Base-by-base conservation (phyloP, 2,888 invertebrate genomes). In the Mythimna vitellina region DNA sequence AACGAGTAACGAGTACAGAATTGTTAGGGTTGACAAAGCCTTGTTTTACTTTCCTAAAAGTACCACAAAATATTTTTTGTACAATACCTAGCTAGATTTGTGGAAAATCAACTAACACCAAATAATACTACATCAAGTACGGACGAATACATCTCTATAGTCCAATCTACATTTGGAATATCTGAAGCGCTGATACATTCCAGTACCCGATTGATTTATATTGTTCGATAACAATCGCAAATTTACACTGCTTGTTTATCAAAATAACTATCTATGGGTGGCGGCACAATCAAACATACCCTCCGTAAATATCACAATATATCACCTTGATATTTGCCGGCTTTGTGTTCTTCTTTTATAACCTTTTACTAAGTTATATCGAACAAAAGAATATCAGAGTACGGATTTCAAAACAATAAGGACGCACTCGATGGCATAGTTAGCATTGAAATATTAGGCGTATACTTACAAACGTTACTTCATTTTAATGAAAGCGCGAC, bases 181-280 rank as follows among this genome's bases (percentile, higher is more conserved):
- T 72, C 78, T 81, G 78, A 84, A 78, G 76, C 70, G 81, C 63
- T 81, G 78, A 67, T 81, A 82, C 79, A 77, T 70, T 74, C 69
- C 75, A 77, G 84, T 79, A 84, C 82, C 80, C 84, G 89, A 93
- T 93, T 91, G 92, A 92, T 93, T 92, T 88, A 89, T 87, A 88
- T 86, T 86, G 92, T 92, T 92, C 89, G 86, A 93, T 93, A 92
- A 90, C 85, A 89, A 92, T 93, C 91, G 86, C 82, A 75, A 85
- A 83, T 90, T 88, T 85, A 85, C 89, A 87, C 86, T 72, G 69
- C 70, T 63, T 68, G 79, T 72, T 81, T 85, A 87, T 87, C 85
- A 82, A 86, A 86, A 83, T 84, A 83, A 72, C 70, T 70, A 73
- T 87, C 81, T 84, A 74, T 57, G 17, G 62, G 46, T 71, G 72